These are phyloP conservation scores for Columbina picui DNA, from an alignment of 2,113 vertebrate species.

Conservation along the genomic window DNA sequence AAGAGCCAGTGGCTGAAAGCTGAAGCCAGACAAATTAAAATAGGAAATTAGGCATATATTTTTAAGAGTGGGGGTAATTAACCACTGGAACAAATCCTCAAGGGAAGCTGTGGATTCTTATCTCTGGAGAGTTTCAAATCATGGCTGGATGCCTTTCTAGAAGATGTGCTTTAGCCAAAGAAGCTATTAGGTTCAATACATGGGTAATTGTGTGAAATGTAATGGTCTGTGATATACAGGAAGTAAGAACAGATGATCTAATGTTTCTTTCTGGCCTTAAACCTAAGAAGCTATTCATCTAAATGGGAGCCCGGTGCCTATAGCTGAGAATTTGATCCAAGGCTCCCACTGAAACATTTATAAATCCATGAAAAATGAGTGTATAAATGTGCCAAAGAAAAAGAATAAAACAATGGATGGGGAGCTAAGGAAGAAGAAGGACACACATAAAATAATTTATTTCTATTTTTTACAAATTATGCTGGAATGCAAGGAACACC, in stretches of 20 bases:
- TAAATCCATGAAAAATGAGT: constrained; percentile 44
- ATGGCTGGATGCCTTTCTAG: constrained; percentile 43
- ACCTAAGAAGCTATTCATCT: constrained; percentile 49
- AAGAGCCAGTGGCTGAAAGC: constrained; percentile 9
- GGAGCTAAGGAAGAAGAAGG: not conserved
- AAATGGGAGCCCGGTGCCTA: not conserved
- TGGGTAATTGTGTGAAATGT: constrained; percentile 53
- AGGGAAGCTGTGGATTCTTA: not conserved
- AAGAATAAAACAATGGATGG: not conserved
- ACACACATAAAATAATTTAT: not conserved
- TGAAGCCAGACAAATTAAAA: constrained; percentile 47
- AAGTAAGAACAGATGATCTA: constrained; percentile 56
- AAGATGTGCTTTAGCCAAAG: constrained; percentile 28
- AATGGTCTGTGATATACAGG: constrained; percentile 54
- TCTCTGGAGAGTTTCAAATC: constrained; percentile 31
- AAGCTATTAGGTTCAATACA: constrained; percentile 52
- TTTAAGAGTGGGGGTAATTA: constrained; percentile 51
- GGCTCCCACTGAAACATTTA: not conserved
- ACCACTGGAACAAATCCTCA: constrained; percentile 39
- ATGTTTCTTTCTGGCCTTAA: constrained; percentile 57
- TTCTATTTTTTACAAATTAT: not conserved
- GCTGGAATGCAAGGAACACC: not conserved
- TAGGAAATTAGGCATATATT: constrained; percentile 42
- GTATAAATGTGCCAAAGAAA: not conserved
- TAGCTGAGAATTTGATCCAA: constrained; percentile 34